Evolutionary conservation across 2,888 invertebrate genomes (phyloP).

Genomic region (Himalopsyche kuldschensis): DNA sequence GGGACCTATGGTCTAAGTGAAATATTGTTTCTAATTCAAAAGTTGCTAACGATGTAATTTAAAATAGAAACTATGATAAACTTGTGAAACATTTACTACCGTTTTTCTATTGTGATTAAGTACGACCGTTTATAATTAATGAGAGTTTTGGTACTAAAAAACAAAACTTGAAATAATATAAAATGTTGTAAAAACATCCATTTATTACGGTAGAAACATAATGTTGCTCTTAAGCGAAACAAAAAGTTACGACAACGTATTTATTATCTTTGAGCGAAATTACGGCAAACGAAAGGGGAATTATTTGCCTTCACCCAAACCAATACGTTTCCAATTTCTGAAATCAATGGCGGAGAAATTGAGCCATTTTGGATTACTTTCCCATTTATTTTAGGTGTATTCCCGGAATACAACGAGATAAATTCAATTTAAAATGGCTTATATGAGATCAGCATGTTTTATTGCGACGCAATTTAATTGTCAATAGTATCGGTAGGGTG

Average conservation of each 20-base stretch:
- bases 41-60: no score
- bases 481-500: not conserved
- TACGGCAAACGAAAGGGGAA: not conserved
- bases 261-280: not conserved
- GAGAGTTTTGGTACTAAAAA: no score
- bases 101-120: no score
- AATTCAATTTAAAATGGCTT: not conserved
- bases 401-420: not conserved
- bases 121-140: no score
- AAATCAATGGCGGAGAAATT: slow-evolving; percentile 15
- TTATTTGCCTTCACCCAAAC: slow-evolving; percentile 8
- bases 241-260: not conserved
- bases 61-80: no score
- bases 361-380: slow-evolving; percentile 8
- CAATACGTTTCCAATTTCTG: slow-evolving; percentile 11
- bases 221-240: not conserved
- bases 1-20: no score
- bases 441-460: not conserved
- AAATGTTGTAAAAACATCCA: not conserved
- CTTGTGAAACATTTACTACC: no score
- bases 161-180: no score
- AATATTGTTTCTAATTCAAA: no score
- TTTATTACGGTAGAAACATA: not conserved
- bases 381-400: slow-evolving; percentile 7
- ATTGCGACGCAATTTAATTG: not conserved